Base-by-base conservation (phyloP, 2,888 invertebrate genomes). In the Phalangium opilio region DNA sequence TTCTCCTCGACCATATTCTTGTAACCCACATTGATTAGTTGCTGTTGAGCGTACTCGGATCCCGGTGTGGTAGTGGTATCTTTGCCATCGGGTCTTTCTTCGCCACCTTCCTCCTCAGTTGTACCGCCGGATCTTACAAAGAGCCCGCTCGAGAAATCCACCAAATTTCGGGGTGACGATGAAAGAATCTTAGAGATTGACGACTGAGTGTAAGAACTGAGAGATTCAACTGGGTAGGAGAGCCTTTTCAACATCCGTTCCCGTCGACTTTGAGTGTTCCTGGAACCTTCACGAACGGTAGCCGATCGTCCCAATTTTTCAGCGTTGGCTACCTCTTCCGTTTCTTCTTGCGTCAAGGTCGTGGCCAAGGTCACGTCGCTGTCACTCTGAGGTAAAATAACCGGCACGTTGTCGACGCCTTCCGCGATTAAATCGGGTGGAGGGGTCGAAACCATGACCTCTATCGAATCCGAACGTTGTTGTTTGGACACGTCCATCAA, bases 101-200 rank as follows among this genome's bases (percentile, higher is more conserved):
- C 41, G 49, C 44, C 34, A 49, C 35, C 19, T 43, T 45, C 15
- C 46, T 50, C 44, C 32, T 47, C 34, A 17, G 12, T 3, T 41
- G 41, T 34, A 32, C 49, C 47, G 18, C 44, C 44, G 41, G 45
- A 46, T 27, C 27, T 27, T 27, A 27, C 40, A 84, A 86, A 64
- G 83, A 86, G 67, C 85, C 89, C 89, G 64, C 86, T 83, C 70
- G 90, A 86, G 73, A 91, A 84, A 77, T 90, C 90, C 70, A 89
- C 89, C 76, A 91, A 77, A 76, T 85, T 85, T 73, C 86, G 85
- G 65, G 86, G 86, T 65, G 86, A 86, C 5, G 57, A 50, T 73
- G 85, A 85, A 43, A 54, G 86, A 57, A 86, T 86, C 75, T 86
- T 86, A 60, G 85, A 85, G 73, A 86, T 86, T 58, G 85, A 79